phyloP scores from a whole-genome alignment of 2,113 vertebrate species.

The Limnothrissa miodon region DNA sequence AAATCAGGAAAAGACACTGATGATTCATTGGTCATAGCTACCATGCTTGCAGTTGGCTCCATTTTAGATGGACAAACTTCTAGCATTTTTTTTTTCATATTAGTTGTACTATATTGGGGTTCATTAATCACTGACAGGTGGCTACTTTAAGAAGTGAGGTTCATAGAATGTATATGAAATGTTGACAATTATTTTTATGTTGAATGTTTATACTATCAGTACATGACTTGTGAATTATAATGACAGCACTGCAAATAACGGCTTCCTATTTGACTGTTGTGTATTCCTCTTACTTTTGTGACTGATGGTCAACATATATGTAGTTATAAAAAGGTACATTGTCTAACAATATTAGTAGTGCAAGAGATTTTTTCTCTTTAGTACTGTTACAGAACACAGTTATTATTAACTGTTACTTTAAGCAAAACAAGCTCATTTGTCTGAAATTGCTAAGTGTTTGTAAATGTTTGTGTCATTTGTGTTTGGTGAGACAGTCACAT shows the following conservation, averaged over 20 bases:
- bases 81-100: background rate
- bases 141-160: background rate
- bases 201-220: constrained; percentile 7
- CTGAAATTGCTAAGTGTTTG: background rate
- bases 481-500: background rate
- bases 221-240: background rate
- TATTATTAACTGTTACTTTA: background rate
- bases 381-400: background rate
- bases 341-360: background rate
- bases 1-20: background rate
- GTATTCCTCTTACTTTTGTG: background rate
- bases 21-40: background rate
- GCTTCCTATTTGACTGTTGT: background rate
- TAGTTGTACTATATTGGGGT: background rate
- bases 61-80: background rate
- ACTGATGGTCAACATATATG: background rate
- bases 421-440: background rate
- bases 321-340: background rate
- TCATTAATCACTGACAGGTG: background rate
- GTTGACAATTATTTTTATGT: background rate
- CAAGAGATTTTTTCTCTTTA: background rate
- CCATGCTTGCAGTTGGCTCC: background rate
- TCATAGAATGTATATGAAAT: background rate
- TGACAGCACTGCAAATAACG: background rate
- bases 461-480: background rate